Base-by-base conservation (phyloP, 1,140 invertebrate species). In the Drosophila bocqueti region DNA sequence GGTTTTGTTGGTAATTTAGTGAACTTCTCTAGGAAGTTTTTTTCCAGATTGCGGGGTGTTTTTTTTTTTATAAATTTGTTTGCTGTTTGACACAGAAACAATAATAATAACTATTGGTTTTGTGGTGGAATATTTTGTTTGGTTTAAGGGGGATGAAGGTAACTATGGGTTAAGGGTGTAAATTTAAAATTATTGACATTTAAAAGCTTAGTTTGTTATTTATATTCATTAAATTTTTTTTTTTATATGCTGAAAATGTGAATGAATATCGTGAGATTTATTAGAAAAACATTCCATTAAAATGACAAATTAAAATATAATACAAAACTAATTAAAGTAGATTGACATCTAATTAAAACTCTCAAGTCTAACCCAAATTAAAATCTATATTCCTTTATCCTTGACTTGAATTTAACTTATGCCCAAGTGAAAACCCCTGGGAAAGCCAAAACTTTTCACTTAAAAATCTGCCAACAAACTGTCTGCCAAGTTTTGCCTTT, bases 401-500 rank as follows among this genome's bases (percentile, higher is more conserved):
- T 47, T 29, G 21, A 9, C 71, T 38, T 16, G 11, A 42, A 64
- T 38, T 21, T 6, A 69, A 66, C 29, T 29, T 29, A 10, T 11
- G 9, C 13, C 18, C 26, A 13, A 4, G 8, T 2, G 24, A 54
- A 67, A 54, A 31, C 18, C 11, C 46, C 11, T 34, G 13, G 18
- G 7, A 24, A 52, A 1, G 4, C 40, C 15, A 11, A 42, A 71
- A 71, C 67, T 71, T 74, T 64, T 49, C 10, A 74, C 59, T 64
- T 74, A 50, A 75, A 57, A 66, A 75, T 36, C 52, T 58, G 72
- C 50, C 43, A 71, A 59, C 61, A 55, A 61, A 61, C 46, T 79
- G 79, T 72, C 82, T 82, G 83, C 83, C 83, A 85, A 86, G 75
- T 76, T 84, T 76, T 63, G 59, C 21, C 26, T 21, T 31, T 49